phyloP scores from a whole-genome alignment of 2,797 vertebrate genomes.

The Gorsachius magnificus region DNA sequence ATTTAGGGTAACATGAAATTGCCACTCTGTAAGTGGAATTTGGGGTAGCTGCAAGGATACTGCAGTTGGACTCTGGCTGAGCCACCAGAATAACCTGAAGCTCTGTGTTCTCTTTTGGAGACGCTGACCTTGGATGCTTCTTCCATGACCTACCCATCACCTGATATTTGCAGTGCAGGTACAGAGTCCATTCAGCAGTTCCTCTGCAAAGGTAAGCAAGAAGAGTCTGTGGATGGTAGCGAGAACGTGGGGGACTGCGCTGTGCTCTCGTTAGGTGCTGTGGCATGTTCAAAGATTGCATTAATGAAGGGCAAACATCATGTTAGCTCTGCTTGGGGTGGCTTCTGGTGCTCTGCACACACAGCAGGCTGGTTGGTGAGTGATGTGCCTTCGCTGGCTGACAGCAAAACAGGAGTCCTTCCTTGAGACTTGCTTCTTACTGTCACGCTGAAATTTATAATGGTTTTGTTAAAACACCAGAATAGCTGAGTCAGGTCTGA shows the following conservation, averaged over 20 bases:
- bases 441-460: neutral
- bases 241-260: neutral
- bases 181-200: constrained; percentile 88
- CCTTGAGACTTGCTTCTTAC: neutral
- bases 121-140: constrained; percentile 83
- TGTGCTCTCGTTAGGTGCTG: neutral
- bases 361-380: neutral
- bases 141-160: constrained; percentile 84
- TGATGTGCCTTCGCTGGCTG: neutral
- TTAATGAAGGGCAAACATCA: rapidly evolving
- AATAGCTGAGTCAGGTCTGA: neutral
- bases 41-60: neutral
- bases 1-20: neutral
- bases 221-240: neutral
- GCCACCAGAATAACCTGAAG: neutral
- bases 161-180: constrained; percentile 81
- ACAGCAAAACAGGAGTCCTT: neutral
- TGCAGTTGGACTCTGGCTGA: neutral
- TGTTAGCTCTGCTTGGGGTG: neutral
- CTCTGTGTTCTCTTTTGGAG: constrained; percentile 70
- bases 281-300: neutral
- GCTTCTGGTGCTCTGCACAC: neutral
- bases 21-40: neutral
- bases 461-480: neutral
- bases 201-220: constrained; percentile 84